phyloP scores from a whole-genome alignment of 2,797 vertebrate species.

The Sebastes umbrosus region DNA sequence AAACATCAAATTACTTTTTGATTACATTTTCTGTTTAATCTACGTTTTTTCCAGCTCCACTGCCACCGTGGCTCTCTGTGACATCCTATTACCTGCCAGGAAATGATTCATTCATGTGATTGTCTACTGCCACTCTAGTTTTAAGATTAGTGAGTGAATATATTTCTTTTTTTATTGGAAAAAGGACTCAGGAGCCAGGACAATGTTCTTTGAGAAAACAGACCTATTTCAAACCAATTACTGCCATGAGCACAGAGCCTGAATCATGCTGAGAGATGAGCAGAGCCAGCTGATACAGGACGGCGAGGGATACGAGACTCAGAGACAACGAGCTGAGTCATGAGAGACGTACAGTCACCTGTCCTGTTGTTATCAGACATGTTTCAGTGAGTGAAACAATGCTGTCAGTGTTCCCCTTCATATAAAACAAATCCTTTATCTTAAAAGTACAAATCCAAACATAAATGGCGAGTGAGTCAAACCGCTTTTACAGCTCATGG shows the following conservation, averaged over 20 bases:
- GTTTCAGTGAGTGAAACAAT: background rate
- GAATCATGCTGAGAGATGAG: conserved; percentile 32
- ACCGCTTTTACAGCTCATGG: background rate
- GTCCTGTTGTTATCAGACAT: background rate
- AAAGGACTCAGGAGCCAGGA: conserved; percentile 16
- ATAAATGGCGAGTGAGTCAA: background rate
- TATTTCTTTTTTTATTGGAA: background rate
- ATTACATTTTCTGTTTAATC: background rate
- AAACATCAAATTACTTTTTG: background rate
- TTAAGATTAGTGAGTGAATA: conserved; percentile 11
- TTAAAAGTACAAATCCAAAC: background rate
- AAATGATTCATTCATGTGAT: conserved; percentile 2
- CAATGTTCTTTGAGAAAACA: conserved; percentile 23
- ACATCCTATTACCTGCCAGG: conserved; percentile 9
- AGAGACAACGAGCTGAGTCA: background rate
- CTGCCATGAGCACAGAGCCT: conserved; percentile 25
- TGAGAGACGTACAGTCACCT: background rate
- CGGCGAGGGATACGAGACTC: background rate
- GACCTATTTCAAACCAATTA: conserved; percentile 50
- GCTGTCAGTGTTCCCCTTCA: background rate
- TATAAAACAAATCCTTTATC: background rate
- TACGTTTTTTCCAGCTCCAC: background rate
- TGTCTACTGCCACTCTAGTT: background rate
- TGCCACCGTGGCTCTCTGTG: background rate
- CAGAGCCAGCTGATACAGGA: background rate